A percentile compares a stretch with the other conserved stretches of the same genome.
These are phyloP conservation scores for Subanguina moxae DNA, from an alignment of 1,140 invertebrate genomes.

Conservation along the genomic window DNA sequence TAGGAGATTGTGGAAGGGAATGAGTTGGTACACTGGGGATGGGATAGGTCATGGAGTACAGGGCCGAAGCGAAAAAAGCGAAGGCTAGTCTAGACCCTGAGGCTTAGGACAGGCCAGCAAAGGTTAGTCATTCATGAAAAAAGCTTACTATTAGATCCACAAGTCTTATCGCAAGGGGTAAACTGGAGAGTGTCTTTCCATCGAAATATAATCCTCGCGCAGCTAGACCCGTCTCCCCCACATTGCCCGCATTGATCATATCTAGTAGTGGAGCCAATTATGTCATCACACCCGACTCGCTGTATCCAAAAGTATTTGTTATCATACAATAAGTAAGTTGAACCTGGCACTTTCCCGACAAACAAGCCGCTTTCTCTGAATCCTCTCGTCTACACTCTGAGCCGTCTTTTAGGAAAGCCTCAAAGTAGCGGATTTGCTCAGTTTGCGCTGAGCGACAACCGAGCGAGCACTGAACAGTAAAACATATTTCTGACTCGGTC, in stretches of 20 bases:
- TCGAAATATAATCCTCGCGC: slow-evolving; percentile 39
- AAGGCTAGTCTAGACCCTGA: too few relatives aligned
- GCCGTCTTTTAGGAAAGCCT: slow-evolving; percentile 67
- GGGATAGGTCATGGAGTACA: too few relatives aligned
- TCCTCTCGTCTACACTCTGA: slow-evolving; percentile 76
- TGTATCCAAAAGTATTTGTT: slow-evolving; percentile 26
- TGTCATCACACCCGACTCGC: slow-evolving; percentile 46
- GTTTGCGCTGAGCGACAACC: slow-evolving; percentile 10
- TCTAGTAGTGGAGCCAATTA: slow-evolving; percentile 44
- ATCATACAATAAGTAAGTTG: background rate
- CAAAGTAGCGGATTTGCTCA: slow-evolving; percentile 9
- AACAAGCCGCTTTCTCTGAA: slow-evolving; percentile 59
- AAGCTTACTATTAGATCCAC: slow-evolving; percentile 38
- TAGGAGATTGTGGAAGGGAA: too few relatives aligned
- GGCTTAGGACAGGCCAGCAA: too few relatives aligned
- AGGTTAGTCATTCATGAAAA: background rate
- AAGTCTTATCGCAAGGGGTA: slow-evolving; percentile 46
- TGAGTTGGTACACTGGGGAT: too few relatives aligned
- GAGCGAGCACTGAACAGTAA: slow-evolving; percentile 19
- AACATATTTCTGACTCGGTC: background rate
- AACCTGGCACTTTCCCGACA: slow-evolving; percentile 39
- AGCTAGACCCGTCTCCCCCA: slow-evolving; percentile 46
- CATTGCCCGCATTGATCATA: slow-evolving; percentile 50
- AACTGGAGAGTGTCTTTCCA: slow-evolving; percentile 51
- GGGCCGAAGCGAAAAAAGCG: too few relatives aligned